Evolutionary conservation across 2,888 invertebrate genomes (phyloP).

Genomic region (Xestoiulus laeticollis): DNA sequence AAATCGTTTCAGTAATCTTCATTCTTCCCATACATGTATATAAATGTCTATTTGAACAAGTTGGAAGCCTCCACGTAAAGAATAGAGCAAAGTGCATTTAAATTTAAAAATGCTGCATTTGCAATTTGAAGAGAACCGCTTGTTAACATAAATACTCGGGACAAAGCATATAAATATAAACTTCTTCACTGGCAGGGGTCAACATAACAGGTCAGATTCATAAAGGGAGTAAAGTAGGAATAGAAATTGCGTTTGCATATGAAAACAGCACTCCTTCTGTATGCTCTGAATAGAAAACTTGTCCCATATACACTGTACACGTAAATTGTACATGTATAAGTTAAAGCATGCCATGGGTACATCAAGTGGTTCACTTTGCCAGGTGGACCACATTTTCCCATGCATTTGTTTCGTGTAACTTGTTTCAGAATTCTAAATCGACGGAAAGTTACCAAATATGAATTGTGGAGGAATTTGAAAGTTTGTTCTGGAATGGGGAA

Average conservation of each 20-base stretch:
- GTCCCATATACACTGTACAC: background rate
- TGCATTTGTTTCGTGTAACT: background rate
- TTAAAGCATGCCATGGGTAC: background rate
- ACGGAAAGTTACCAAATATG: background rate
- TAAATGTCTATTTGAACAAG: background rate
- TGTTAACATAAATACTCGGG: conserved; percentile 10
- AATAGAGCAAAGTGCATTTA: conserved; percentile 20
- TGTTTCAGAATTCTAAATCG: background rate
- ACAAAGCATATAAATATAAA: background rate
- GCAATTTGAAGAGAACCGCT: conserved; percentile 11
- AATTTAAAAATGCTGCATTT: background rate
- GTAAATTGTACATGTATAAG: no score
- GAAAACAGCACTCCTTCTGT: conserved; percentile 25
- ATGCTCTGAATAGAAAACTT: conserved; percentile 11
- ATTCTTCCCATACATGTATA: background rate
- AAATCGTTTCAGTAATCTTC: no score
- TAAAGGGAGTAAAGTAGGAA: background rate
- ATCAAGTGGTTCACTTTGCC: conserved; percentile 22
- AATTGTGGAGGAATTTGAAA: background rate
- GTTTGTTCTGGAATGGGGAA: background rate
- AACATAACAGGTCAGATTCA: conserved; percentile 27
- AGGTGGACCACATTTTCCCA: background rate
- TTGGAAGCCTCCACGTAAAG: background rate
- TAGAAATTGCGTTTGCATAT: background rate
- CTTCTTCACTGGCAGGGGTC: background rate